These are phyloP conservation scores for Caenorhabditis virilis DNA, from an alignment of 2,888 invertebrate species.

Conservation along the genomic window DNA sequence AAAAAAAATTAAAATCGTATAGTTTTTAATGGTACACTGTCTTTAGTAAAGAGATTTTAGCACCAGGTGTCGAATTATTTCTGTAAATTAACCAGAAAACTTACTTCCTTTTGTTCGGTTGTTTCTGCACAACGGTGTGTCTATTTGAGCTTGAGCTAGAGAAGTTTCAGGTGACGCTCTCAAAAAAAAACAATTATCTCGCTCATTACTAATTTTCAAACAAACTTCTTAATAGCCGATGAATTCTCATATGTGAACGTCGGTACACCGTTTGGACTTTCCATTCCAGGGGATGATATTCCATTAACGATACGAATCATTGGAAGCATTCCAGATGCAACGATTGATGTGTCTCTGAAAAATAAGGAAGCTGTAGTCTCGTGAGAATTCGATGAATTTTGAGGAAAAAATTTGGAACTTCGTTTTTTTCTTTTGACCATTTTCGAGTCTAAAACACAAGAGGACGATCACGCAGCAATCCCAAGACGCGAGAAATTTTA, in stretches of 20 bases:
- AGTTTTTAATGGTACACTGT: no score
- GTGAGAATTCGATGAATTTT: no score
- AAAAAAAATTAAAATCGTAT: background rate
- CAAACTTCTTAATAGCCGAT: conserved; percentile 16
- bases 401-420: background rate
- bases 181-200: background rate
- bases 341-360: conserved; percentile 61
- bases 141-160: conserved; percentile 18
- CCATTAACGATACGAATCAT: conserved; percentile 52
- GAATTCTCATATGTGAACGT: conserved; percentile 25
- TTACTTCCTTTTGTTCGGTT: conserved; percentile 25
- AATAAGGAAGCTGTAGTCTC: no score
- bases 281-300: conserved; percentile 17
- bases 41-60: no score
- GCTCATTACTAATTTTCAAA: background rate
- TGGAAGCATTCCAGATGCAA: conserved; percentile 62
- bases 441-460: background rate
- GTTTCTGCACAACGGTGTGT: conserved; percentile 18
- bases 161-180: background rate
- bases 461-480: no score
- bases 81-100: background rate
- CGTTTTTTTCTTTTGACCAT: background rate
- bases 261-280: conserved; percentile 1
- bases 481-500: no score
- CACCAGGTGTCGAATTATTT: no score